Evolutionary conservation across 2,797 vertebrate genomes (phyloP).

Genomic region (Cheirogaleus major): DNA sequence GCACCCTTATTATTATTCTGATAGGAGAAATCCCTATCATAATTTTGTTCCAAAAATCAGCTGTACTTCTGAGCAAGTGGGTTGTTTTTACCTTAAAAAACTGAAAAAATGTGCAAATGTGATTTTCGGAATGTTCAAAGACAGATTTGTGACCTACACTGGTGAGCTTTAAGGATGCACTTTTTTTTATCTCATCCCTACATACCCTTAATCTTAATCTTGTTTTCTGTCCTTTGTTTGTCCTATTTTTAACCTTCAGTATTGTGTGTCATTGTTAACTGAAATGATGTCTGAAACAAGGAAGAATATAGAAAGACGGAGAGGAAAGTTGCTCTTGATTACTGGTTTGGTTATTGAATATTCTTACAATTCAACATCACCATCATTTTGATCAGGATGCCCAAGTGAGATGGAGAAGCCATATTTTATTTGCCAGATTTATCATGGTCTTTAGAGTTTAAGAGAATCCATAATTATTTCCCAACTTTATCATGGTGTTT

Average conservation of each 20-base stretch:
- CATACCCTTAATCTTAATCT: neutral
- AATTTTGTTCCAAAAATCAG: neutral
- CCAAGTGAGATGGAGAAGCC: neutral
- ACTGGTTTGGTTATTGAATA: neutral
- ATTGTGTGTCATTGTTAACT: neutral
- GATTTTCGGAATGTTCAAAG: neutral
- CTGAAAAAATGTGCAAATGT: neutral
- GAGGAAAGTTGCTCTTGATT: neutral
- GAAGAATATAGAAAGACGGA: neutral
- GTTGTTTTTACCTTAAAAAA: neutral
- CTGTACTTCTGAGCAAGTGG: neutral
- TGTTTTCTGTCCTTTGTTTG: neutral
- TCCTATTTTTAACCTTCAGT: neutral
- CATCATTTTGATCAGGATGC: neutral
- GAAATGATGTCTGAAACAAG: neutral
- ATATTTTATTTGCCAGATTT: neutral
- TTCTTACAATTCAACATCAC: neutral
- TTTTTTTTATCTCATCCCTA: neutral
- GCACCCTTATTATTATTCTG: neutral
- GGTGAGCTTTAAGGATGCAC: neutral
- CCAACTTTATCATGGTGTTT: neutral
- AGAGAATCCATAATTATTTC: neutral
- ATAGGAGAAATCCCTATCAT: neutral
- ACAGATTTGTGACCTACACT: neutral
- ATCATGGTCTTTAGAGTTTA: neutral